Evolutionary conservation across 2,113 vertebrate genomes (phyloP).

Genomic region (Takifugu bimaculatus): DNA sequence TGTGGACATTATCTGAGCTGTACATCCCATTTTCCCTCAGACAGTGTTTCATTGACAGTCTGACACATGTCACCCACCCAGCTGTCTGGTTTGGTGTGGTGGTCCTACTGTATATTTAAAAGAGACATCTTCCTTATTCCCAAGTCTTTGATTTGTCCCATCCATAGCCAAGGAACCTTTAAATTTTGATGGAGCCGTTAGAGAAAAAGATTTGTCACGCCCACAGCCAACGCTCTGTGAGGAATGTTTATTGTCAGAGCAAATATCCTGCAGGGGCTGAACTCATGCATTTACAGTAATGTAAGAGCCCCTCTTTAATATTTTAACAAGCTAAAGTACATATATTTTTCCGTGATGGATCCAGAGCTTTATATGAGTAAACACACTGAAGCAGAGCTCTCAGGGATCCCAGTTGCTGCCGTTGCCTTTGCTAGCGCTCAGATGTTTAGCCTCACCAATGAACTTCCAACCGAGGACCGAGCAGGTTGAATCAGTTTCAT

Average conservation of each 20-base stretch:
- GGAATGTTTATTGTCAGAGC: slow-evolving; percentile 51
- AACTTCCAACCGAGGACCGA: slow-evolving; percentile 11
- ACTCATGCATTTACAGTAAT: slow-evolving; percentile 33
- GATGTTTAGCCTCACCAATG: slow-evolving; percentile 3
- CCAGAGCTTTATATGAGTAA: slow-evolving; percentile 41
- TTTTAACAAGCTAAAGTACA: slow-evolving; percentile 53
- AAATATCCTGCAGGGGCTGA: slow-evolving; percentile 43
- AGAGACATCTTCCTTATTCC: too few relatives aligned
- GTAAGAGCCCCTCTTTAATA: slow-evolving; percentile 35
- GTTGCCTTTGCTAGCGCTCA: slow-evolving; percentile 19
- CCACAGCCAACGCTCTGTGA: slow-evolving; percentile 28
- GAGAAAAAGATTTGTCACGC: slow-evolving; percentile 17
- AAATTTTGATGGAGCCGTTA: neutral
- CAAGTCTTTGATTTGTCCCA: too few relatives aligned
- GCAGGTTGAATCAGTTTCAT: slow-evolving; percentile 19
- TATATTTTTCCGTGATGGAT: slow-evolving; percentile 35
- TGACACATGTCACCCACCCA: neutral
- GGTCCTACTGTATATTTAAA: too few relatives aligned
- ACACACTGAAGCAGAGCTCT: slow-evolving; percentile 27
- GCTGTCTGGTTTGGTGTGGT: too few relatives aligned
- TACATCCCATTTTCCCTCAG: too few relatives aligned
- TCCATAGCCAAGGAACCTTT: too few relatives aligned
- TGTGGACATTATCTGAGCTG: too few relatives aligned
- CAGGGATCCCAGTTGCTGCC: neutral
- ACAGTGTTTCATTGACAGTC: neutral